These are phyloP conservation scores for Caradrina clavipalpis DNA, from an alignment of 2,888 invertebrate genomes.

Conservation along the genomic window DNA sequence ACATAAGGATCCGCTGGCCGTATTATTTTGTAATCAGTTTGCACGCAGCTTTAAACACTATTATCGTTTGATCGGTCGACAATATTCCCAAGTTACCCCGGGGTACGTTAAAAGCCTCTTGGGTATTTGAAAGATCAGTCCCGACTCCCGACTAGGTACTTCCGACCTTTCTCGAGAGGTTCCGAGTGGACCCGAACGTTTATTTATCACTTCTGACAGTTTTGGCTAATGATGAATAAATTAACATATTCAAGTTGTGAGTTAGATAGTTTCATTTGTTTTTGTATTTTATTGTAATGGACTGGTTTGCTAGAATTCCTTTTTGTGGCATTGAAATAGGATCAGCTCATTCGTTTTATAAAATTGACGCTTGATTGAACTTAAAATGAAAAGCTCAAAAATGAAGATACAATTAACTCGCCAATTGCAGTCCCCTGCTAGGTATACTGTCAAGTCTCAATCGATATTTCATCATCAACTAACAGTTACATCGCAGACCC, in stretches of 20 bases:
- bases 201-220: slow-evolving; percentile 1
- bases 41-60: slow-evolving; percentile 9
- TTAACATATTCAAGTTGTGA: slow-evolving; percentile 1
- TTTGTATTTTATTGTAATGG: too few relatives aligned
- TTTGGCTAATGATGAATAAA: neutral
- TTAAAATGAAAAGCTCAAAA: too few relatives aligned
- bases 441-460: too few relatives aligned
- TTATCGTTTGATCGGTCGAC: slow-evolving; percentile 27
- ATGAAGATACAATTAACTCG: too few relatives aligned
- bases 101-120: slow-evolving; percentile 32
- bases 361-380: too few relatives aligned
- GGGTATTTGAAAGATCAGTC: slow-evolving; percentile 22
- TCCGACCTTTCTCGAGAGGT: neutral
- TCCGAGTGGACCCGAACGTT: slow-evolving; percentile 2
- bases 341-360: too few relatives aligned
- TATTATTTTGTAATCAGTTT: slow-evolving; percentile 26
- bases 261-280: too few relatives aligned
- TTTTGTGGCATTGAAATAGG: too few relatives aligned
- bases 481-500: too few relatives aligned
- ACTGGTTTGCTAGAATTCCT: neutral
- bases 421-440: too few relatives aligned
- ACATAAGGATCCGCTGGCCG: neutral
- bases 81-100: slow-evolving; percentile 23
- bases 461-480: too few relatives aligned
- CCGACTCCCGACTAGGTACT: slow-evolving; percentile 13